Evolutionary conservation across 2,797 vertebrate genomes (phyloP).

Genomic region (Phalanger gymnotis): DNA sequence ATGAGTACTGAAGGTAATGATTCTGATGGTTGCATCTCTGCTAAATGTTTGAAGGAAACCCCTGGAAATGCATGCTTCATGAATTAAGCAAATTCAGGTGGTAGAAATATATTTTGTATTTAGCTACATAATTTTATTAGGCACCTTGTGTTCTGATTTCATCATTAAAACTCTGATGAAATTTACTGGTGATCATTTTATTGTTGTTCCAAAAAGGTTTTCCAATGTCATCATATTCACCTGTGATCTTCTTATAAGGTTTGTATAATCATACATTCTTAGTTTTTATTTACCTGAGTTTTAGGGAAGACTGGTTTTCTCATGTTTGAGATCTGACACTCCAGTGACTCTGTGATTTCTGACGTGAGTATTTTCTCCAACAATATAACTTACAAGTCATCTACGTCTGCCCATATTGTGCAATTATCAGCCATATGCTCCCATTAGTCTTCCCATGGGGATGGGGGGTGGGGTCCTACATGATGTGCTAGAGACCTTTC

Average conservation of each 20-base stretch:
- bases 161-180: conserved; percentile 33
- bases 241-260: not conserved
- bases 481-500: not conserved
- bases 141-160: not conserved
- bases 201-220: not conserved
- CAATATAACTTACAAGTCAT: not conserved
- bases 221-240: not conserved
- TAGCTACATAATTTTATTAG: not conserved
- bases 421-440: not conserved
- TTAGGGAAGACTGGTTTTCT: not conserved
- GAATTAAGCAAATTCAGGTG: not conserved
- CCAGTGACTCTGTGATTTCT: not conserved
- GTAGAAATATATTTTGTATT: conserved; percentile 23
- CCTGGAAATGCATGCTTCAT: not conserved
- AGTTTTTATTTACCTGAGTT: not conserved
- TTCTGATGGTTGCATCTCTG: not conserved
- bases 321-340: not conserved
- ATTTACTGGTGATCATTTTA: not conserved
- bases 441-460: not conserved
- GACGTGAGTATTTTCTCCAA: not conserved
- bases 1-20: conserved; percentile 97
- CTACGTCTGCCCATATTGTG: not conserved
- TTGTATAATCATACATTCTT: not conserved
- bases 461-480: not conserved
- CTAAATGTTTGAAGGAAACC: conserved; percentile 23